Conservation (phyloP, 64 coral and sea anemone genomes). For the Porites lutea region DNA sequence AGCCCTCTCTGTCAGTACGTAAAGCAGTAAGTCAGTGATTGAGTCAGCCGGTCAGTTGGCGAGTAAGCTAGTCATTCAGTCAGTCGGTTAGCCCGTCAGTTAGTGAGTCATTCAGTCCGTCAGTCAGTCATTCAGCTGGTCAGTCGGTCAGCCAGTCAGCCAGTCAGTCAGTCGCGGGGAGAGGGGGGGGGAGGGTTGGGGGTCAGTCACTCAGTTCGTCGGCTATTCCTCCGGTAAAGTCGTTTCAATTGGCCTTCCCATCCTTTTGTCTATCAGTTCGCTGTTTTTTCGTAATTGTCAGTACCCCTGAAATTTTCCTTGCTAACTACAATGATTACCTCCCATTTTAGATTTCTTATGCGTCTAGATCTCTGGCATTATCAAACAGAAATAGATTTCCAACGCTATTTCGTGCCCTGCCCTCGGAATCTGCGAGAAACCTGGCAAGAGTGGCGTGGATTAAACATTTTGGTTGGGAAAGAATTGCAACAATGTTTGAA, state of each 20-base stretch:
- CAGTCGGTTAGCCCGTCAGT: neutral
- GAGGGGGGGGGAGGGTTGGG: no score
- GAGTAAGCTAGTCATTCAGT: neutral
- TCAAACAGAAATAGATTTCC: slow-evolving; percentile 83
- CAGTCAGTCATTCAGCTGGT: neutral
- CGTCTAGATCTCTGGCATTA: slow-evolving; percentile 80
- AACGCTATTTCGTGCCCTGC: slow-evolving; percentile 88
- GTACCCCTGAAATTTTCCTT: neutral
- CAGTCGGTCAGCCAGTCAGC: neutral
- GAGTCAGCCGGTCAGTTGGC: no score
- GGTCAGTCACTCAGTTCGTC: neutral
- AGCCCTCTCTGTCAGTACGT: no score
- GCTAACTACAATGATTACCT: neutral
- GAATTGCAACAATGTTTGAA: slow-evolving; percentile 76
- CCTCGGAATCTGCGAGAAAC: slow-evolving; percentile 90
- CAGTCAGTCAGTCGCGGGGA: neutral
- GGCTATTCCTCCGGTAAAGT: neutral
- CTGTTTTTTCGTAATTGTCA: no score
- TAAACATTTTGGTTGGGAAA: slow-evolving; percentile 77
- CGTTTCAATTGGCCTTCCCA: neutral
- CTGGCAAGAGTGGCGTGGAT: slow-evolving; percentile 83
- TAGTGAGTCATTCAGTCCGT: neutral
- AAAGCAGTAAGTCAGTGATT: no score
- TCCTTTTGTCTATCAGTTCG: neutral
- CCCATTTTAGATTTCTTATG: slow-evolving; percentile 75